Evolutionary conservation across 2,113 vertebrate species (phyloP), one percentile per base, ranked within the genome.

Genomic region (Cygnus atratus): DNA sequence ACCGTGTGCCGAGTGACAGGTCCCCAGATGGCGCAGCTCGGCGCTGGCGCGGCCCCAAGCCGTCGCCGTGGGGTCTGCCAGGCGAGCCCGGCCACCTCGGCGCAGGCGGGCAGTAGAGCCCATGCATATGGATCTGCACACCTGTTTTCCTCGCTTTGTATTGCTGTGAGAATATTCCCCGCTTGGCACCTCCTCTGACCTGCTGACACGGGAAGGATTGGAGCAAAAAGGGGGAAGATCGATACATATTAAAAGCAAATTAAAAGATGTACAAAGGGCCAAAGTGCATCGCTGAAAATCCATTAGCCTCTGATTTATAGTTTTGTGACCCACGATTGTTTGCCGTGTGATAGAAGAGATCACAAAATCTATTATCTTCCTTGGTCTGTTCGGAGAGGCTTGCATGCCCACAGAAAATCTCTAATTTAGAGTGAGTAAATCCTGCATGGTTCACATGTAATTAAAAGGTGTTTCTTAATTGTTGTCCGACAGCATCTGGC

Each of bases 211-310:
- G 88, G 97, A 97, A 97, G 97, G 97, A 98, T 97, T 97, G 96
- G 98, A 98, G 98, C 89, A 88, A 77, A 87, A 94, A 84, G 65
- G 94, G 65, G 85, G 94, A 94, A 73, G 96, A 98, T 98, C 97
- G 94, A 98, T 98, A 98, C 96, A 98, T 98, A 99, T 99, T 98
- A 98, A 99, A 99, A 98, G 98, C 97, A 98, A 98, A 99, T 98
- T 96, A 97, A 97, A 98, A 98, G 96, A 92, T 82, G 58, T 72
- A n/a, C 73, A 46, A 48, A 96, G 92, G 92, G 72, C 63, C 55
- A n/a, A 96, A 95, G 95, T 57, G 37, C 87, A 63, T 87, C 61
- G 87, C 96, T 97, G 95, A 96, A 98, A 98, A 98, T 95, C 96
- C 88, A 96, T 98, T 96, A 95, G 71, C 76, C 75, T 78, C 57